Evolutionary conservation across 2,888 invertebrate species (phyloP), one percentile per base, ranked within the genome.

Genomic region (Microdon myrmicae): DNA sequence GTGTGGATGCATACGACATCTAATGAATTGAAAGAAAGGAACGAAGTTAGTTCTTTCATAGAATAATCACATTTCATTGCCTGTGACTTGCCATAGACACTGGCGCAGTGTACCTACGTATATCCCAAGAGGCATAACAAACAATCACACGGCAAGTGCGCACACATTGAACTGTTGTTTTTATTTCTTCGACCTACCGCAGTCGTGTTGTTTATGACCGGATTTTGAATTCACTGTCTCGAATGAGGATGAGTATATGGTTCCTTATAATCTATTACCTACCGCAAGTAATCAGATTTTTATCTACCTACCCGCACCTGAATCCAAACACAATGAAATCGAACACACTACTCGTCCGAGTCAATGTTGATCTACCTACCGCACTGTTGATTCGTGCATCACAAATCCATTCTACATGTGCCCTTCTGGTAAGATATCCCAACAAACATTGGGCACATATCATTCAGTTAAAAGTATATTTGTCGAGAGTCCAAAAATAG

Each of bases 251-350:
- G 16, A 17, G 38, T 32, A 43, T 53, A n/a, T n/a, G n/a, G n/a
- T n/a, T 25, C 25, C 41, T n/a, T n/a, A 9, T 58, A 58, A 39
- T 58, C 41, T 47, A 54, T 41, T 64, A 56, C 61, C 61, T 64
- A 64, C 61, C 51, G 41, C 45, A 45, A 51, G 49, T 51, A 29
- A 64, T 56, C 49, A 51, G 25, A 39, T 41, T 38, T 48, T 31
- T 45, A 35, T 54, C 47, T 41, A 49, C 44, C 45, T 49, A 44
- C 48, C 45, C 23, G 20, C 31, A 44, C 25, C 32, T 19, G 17
- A 3, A 32, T n/a, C n/a, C n/a, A n/a, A n/a, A n/a, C n/a, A n/a
- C n/a, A n/a, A n/a, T n/a, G n/a, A n/a, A n/a, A n/a, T n/a, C n/a
- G n/a, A n/a, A n/a, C n/a, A 12, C 16, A 25, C 23, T 23, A 31